phyloP scores from a whole-genome alignment of 2,888 invertebrate species.

The Mycalesis mineus region DNA sequence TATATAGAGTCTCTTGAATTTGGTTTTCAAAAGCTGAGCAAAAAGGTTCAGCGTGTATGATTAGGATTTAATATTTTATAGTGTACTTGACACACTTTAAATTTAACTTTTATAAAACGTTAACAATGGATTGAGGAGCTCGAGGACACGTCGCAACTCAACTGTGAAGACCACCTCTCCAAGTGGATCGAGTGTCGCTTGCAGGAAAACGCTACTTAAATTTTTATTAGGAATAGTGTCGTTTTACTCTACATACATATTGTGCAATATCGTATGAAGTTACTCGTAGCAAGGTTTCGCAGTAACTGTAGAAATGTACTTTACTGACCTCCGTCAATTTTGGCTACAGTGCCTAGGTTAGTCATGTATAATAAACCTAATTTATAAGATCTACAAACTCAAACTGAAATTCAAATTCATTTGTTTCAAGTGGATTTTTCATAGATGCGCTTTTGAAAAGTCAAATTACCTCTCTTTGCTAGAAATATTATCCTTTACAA shows the following conservation, averaged over 20 bases:
- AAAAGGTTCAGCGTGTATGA: too few relatives aligned
- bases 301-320: not conserved
- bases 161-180: conserved; percentile 38
- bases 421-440: too few relatives aligned
- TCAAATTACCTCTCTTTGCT: too few relatives aligned
- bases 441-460: too few relatives aligned
- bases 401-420: too few relatives aligned
- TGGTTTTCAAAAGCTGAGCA: too few relatives aligned
- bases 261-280: not conserved
- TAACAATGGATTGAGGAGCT: conserved; percentile 31
- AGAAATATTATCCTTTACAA: too few relatives aligned
- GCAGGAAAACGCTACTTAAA: conserved; percentile 33
- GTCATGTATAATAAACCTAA: too few relatives aligned
- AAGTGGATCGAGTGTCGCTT: conserved; percentile 36
- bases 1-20: too few relatives aligned
- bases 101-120: conserved; percentile 4
- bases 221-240: conserved; percentile 30
- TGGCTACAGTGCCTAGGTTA: too few relatives aligned
- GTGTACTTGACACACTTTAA: conserved; percentile 4
- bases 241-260: conserved; percentile 16
- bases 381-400: too few relatives aligned
- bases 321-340: too few relatives aligned
- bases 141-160: conserved; percentile 34
- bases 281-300: not conserved
- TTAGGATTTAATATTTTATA: not conserved